Percentiles rank a stretch among this genome's conserved stretches.
Evolutionary conservation across 2,113 vertebrate genomes (phyloP).

Genomic region (human (Homo sapiens)): GRCh38 chr14:75203501-75204000

Average conservation of each 20-base stretch:
- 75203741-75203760: not conserved
- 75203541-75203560: too few species aligned
- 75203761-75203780: not conserved
- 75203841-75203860: not conserved
- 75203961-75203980: not conserved
- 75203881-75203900: not conserved
- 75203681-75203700: not conserved
- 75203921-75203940: not conserved
- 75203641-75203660: too few species aligned
- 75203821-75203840: not conserved
- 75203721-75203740: not conserved
- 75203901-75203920: not conserved
- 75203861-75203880: not conserved
- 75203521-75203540: too few species aligned
- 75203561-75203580: too few species aligned
- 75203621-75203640: too few species aligned
- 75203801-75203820: not conserved
- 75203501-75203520: too few species aligned
- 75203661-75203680: too few species aligned
- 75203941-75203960: not conserved
- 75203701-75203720: not conserved
- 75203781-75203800: not conserved
- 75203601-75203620: too few species aligned
- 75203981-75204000: conserved; percentile 30
- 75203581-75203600: too few species aligned